Conservation (phyloP, 2,113 vertebrate genomes). For the Rhinichthys klamathensis region DNA sequence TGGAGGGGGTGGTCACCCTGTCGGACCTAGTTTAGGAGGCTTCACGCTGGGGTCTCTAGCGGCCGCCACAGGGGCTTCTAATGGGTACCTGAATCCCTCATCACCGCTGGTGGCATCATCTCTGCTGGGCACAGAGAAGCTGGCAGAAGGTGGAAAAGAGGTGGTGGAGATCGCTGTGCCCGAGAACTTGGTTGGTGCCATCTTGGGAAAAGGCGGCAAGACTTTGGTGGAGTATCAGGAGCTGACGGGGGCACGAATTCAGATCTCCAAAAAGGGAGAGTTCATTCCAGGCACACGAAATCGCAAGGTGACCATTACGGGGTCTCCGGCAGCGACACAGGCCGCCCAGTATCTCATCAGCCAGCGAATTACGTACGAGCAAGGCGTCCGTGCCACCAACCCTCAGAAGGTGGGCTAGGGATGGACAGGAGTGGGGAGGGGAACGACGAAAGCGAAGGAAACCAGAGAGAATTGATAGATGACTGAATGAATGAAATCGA, state of each 20-base stretch:
- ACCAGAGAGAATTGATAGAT: slow-evolving; percentile 65
- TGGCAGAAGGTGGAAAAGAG: slow-evolving; percentile 88
- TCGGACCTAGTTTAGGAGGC: slow-evolving; percentile 76
- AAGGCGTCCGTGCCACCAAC: slow-evolving; percentile 93
- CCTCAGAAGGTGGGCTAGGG: slow-evolving; percentile 93
- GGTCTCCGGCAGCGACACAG: slow-evolving; percentile 89
- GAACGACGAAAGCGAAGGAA: slow-evolving; percentile 39
- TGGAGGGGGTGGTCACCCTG: slow-evolving; percentile 75
- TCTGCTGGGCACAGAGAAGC: slow-evolving; percentile 88
- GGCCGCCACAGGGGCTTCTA: slow-evolving; percentile 82
- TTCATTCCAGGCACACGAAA: slow-evolving; percentile 94
- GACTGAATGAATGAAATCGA: slow-evolving; percentile 51
- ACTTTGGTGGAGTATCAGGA: slow-evolving; percentile 96
- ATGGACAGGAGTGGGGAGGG: slow-evolving; percentile 52
- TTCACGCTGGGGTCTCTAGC: slow-evolving; percentile 88
- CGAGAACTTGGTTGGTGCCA: slow-evolving; percentile 93
- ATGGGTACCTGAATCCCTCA: slow-evolving; percentile 86
- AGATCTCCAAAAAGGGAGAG: slow-evolving; percentile 96
- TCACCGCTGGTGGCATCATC: slow-evolving; percentile 85
- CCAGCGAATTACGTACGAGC: slow-evolving; percentile 95
- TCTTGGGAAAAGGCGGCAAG: slow-evolving; percentile 93
- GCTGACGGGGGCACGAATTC: slow-evolving; percentile 91
- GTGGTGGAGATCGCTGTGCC: slow-evolving; percentile 93
- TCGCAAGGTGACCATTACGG: slow-evolving; percentile 95
- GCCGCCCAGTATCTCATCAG: slow-evolving; percentile 96